Percentiles rank a stretch among this genome's conserved stretches.
Conservation (phyloP, 2,113 vertebrate genomes). For the Heptranchias perlo region DNA sequence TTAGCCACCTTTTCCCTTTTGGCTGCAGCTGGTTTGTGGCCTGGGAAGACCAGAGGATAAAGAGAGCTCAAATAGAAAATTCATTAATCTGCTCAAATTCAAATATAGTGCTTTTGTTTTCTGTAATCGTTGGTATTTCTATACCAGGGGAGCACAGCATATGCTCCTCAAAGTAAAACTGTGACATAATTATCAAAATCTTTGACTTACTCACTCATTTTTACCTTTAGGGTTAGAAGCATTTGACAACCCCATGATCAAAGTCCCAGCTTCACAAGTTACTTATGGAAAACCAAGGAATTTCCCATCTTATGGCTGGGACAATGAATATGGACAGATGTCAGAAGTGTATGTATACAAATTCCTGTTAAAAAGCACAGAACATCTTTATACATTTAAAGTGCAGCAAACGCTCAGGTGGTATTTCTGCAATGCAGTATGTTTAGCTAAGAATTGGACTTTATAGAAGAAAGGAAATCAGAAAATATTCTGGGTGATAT, state of each 20-base stretch:
- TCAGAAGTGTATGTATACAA: background rate
- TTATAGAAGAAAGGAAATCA: background rate
- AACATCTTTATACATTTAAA: background rate
- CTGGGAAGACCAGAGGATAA: background rate
- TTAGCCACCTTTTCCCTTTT: background rate
- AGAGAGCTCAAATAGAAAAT: background rate
- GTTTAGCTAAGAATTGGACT: background rate
- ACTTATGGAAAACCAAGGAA: constrained; percentile 28
- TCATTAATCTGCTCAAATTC: background rate
- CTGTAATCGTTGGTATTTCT: background rate
- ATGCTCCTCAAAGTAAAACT: background rate
- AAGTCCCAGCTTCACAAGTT: background rate
- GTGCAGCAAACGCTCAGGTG: no score
- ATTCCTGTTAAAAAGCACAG: background rate
- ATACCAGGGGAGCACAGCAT: background rate
- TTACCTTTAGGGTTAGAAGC: background rate
- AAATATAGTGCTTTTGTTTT: background rate
- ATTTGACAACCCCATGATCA: background rate
- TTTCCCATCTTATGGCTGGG: constrained; percentile 36
- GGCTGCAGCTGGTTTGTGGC: background rate
- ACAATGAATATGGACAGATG: constrained; percentile 26
- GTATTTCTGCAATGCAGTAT: no score
- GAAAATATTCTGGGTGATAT: background rate
- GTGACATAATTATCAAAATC: background rate
- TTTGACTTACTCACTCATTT: background rate